Base-by-base conservation (phyloP, 92 coral and sea anemone species). In the Epizoanthus stellaris region DNA sequence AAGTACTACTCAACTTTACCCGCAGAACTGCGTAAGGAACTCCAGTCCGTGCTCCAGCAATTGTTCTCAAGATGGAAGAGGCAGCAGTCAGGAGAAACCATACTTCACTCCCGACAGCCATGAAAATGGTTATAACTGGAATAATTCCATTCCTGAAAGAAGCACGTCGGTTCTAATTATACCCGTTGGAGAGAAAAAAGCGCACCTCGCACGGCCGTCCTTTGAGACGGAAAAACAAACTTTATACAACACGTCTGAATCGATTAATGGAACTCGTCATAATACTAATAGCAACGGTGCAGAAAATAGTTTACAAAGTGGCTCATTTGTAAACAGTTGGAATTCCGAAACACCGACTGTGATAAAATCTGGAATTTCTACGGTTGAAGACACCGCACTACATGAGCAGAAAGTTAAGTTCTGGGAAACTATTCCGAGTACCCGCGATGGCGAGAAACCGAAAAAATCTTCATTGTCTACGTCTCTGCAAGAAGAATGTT, bases 111-210 rank as follows among this genome's bases (percentile, higher is more conserved):
- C 34, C 43, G 23, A 13, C 14, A n/a, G 2, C 40, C 30, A 66
- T 23, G 39, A 4, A 68, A 68, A 38, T 38, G 5, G 49, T 68
- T 38, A 3, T 38, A 38, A 68, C 6, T 80, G 88, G 84, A 87
- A 91, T 23, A 81, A 88, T 23, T 91, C 90, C 23, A 82, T 77
- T 23, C 45, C 79, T 17, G 91, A 90, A 49, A 87, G 89, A 15
- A 88, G 85, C 80, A 83, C 93, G 25, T 84, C 94, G 13, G 82
- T 87, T 79, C 88, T 92, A 21, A 90, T 92, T 76, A 92, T 94
- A 58, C 95, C 98, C 38, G 91, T 91, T 86, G 93, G 91, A 23
- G 66, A 89, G 57, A 87, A 90, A 91, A 89, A 92, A 90, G 91
- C 80, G 45, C 63, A 19, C 23, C 36, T 58, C 13, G 85, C 53